Evolutionary conservation across 2,113 vertebrate species (phyloP).

Genomic region (Lepidothrix coronata): DNA sequence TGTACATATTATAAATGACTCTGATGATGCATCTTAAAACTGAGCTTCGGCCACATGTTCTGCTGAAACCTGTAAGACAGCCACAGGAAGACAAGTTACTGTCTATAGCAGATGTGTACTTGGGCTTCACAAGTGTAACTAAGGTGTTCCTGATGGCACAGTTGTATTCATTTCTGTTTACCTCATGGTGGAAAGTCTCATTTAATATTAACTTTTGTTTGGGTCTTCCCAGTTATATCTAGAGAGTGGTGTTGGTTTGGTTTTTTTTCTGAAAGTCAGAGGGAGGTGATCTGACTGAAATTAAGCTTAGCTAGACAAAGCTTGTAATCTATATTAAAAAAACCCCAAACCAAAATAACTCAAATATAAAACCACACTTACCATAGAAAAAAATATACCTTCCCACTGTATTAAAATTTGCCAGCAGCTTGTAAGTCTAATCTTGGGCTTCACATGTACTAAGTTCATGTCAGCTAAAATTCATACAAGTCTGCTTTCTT

Average conservation of each 20-base stretch:
- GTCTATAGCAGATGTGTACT: fast-evolving
- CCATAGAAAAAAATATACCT: background rate
- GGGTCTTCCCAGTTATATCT: background rate
- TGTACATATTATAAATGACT: background rate
- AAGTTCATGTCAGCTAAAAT: background rate
- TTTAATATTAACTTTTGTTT: background rate
- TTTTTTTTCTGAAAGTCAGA: background rate
- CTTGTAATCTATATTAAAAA: background rate
- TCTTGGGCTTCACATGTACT: background rate
- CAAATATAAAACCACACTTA: background rate
- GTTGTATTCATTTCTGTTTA: background rate
- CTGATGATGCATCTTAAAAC: background rate
- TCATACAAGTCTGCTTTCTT: background rate
- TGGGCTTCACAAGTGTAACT: background rate
- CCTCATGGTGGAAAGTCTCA: background rate
- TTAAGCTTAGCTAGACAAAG: background rate
- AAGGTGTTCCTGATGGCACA: background rate
- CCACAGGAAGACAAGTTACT: background rate
- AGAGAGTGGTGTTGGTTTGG: fast-evolving
- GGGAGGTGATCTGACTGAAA: background rate
- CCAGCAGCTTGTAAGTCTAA: background rate
- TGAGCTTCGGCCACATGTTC: background rate
- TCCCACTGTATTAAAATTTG: background rate
- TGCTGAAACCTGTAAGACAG: background rate
- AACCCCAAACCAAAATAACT: background rate